A percentile compares a stretch with the other conserved stretches of the same genome.
These are phyloP conservation scores for Nothobranchius kuhntae DNA, from an alignment of 2,113 vertebrate species.

Conservation along the genomic window DNA sequence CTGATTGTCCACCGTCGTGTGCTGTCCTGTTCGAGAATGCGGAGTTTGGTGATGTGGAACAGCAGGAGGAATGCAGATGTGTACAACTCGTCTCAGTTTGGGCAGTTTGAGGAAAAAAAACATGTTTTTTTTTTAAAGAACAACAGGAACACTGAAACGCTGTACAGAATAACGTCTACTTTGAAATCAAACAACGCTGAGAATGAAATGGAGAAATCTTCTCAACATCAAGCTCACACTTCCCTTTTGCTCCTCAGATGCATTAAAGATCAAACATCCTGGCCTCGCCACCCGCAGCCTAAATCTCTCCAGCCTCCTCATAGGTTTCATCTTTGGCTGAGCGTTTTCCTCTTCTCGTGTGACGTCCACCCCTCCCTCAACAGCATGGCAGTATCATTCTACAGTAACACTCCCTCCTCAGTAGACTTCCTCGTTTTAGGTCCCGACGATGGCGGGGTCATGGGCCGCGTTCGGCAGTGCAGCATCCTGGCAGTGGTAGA, in stretches of 20 bases:
- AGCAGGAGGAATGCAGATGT: not conserved
- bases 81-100: not conserved
- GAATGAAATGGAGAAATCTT: slow-evolving; percentile 9
- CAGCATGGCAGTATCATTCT: slow-evolving; percentile 46
- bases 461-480: slow-evolving; percentile 89
- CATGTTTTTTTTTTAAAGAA: not conserved
- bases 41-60: not conserved
- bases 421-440: slow-evolving; percentile 72
- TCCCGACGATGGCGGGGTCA: slow-evolving; percentile 92
- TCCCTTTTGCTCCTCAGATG: not conserved
- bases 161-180: not conserved
- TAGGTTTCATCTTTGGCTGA: slow-evolving; percentile 6
- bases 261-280: not conserved
- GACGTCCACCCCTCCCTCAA: slow-evolving; percentile 3
- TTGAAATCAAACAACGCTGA: slow-evolving; percentile 18
- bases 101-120: slow-evolving; percentile 24
- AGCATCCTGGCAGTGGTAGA: slow-evolving; percentile 95
- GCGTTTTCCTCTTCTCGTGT: not conserved
- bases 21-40: slow-evolving; percentile 5
- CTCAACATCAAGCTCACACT: not conserved
- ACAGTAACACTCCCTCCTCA: slow-evolving; percentile 2
- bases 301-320: not conserved
- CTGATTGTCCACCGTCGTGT: slow-evolving; percentile 70
- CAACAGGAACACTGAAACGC: slow-evolving; percentile 36
- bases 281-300: too few relatives aligned